phyloP scores from a whole-genome alignment of 1,140 invertebrate species.

The Drosophila dunni region DNA sequence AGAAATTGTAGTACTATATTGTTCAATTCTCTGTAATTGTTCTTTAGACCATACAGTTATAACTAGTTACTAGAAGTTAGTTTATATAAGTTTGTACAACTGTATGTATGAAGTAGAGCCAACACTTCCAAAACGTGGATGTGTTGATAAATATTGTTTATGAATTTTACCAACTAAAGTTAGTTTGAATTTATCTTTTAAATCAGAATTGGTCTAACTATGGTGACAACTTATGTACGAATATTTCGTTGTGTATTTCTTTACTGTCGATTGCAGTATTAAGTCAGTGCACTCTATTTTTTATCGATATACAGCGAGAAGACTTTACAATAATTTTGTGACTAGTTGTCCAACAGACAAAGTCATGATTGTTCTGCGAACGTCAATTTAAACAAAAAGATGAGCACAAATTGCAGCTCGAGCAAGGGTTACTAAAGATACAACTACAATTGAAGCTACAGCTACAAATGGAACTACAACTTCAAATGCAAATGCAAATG shows the following conservation, averaged over 20 bases:
- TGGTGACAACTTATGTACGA: too few relatives aligned
- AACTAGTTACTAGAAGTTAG: too few relatives aligned
- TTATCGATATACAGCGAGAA: slow-evolving; percentile 49
- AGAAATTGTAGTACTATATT: slow-evolving; percentile 14
- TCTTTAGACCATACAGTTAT: background rate
- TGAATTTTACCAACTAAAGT: too few relatives aligned
- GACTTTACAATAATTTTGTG: slow-evolving; percentile 68
- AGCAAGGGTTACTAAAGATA: background rate
- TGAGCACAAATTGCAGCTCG: background rate
- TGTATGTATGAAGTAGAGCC: too few relatives aligned
- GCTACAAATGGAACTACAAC: slow-evolving; percentile 29
- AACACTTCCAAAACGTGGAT: too few relatives aligned
- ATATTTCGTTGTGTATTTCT: too few relatives aligned
- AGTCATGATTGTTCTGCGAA: slow-evolving; percentile 29
- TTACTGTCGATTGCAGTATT: too few relatives aligned
- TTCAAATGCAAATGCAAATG: slow-evolving; percentile 35
- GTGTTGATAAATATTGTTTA: too few relatives aligned
- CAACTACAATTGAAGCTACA: slow-evolving; percentile 9
- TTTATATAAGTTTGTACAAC: too few relatives aligned
- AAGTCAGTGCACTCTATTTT: slow-evolving; percentile 16
- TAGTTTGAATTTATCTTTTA: too few relatives aligned
- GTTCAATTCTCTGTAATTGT: slow-evolving; percentile 36
- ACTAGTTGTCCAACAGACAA: background rate
- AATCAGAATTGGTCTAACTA: too few relatives aligned
- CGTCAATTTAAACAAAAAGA: slow-evolving; percentile 16